A percentile compares a stretch with the other conserved stretches of the same genome.
Conservation (phyloP, 2,113 vertebrate species). For the Heterocephalus glaber region DNA sequence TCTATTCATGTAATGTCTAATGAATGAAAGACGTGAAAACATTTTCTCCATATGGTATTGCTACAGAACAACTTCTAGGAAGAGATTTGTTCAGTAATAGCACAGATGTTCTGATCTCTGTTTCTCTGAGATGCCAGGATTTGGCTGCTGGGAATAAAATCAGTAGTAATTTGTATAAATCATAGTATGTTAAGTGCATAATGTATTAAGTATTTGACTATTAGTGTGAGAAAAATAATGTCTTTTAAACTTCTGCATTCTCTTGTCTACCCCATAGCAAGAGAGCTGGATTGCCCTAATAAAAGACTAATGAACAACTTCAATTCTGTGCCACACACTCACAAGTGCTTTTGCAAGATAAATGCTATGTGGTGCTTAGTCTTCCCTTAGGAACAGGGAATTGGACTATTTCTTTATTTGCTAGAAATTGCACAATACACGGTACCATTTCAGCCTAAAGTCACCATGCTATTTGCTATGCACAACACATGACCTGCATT, state of each 20-base stretch:
- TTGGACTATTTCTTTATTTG: neutral
- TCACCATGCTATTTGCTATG: neutral
- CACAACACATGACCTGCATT: neutral
- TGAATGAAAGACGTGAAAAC: constrained; percentile 71
- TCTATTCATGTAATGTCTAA: constrained; percentile 59
- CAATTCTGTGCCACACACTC: constrained; percentile 59
- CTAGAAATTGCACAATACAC: neutral
- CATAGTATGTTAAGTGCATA: constrained; percentile 71
- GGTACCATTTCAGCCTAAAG: neutral
- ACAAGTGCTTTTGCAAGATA: constrained; percentile 67
- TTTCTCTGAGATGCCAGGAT: constrained; percentile 66
- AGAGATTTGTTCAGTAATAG: constrained; percentile 67
- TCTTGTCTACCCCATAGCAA: constrained; percentile 58
- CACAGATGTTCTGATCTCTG: constrained; percentile 70
- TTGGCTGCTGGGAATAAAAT: constrained; percentile 68
- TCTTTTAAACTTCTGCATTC: constrained; percentile 63
- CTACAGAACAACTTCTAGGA: constrained; percentile 65
- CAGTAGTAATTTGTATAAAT: constrained; percentile 75
- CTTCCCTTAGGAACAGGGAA: constrained; percentile 14
- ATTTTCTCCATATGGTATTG: constrained; percentile 71
- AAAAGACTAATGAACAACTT: constrained; percentile 70
- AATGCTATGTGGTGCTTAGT: constrained; percentile 57
- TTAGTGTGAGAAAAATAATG: constrained; percentile 76
- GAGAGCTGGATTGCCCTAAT: constrained; percentile 65
- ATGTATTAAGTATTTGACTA: constrained; percentile 74